Base-by-base conservation (phyloP, 2,888 invertebrate genomes). In the Nasonia oneida region DNA sequence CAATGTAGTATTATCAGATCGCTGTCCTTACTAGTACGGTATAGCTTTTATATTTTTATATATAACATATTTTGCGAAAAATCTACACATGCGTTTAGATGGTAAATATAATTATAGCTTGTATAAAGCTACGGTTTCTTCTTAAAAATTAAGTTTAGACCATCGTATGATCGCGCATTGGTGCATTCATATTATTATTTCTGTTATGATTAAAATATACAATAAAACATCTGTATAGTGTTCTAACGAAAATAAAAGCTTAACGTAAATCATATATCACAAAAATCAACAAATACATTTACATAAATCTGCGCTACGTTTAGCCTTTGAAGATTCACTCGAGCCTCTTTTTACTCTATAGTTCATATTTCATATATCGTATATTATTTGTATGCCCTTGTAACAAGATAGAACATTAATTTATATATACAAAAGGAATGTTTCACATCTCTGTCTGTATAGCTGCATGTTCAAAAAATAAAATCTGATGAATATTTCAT, bases 351-450 rank as follows among this genome's bases (percentile, higher is more conserved):
- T 39, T 18, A 73, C 57, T 78, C 42, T 10, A 14, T 71, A 53
- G 70, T 71, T 42, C 42, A 53, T 81, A 81, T 73, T 67, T 50
- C 67, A 50, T 70, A 70, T 39, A 73, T 33, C 50, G 70, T 79
- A 79, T 79, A 79, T 81, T 29, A 57, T 81, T 57, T 73, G 23
- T 39, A 67, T 78, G 53, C 8, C 57, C 10, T 39, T 81, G 39
- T 57, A 81, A 81, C 80, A 53, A 81, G 57, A 73, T 81, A 67
- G 23, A 81, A 73, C 39, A 73, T 73, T 53, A 61, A 39, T 73
- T 81, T 81, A 81, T 81, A 29, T 81, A 29, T 81, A 81, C 80
- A 81, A 39, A 81, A 81, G 80, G 80, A 81, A 73, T 81, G 71
- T 73, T 81, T 73, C 37, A 5, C 47, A 73, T 50, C n/a, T 70